Base-by-base conservation (phyloP, 2,888 invertebrate genomes). In the Acanthosoma haemorrhoidale region DNA sequence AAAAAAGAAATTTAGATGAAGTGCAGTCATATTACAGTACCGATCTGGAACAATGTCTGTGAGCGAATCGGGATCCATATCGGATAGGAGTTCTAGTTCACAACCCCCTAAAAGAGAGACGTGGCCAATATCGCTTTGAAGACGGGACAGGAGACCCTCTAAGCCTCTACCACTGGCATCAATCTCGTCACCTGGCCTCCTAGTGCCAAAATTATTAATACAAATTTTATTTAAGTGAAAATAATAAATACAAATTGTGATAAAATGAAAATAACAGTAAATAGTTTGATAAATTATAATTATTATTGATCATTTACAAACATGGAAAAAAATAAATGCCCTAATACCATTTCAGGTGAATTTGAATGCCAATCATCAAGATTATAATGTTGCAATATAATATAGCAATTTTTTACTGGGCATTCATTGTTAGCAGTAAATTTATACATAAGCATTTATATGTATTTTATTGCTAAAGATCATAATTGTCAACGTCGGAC, bases 31-130 rank as follows among this genome's bases (percentile, higher is more conserved):
- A n/a, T n/a, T n/a, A 36, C 4, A 61, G 18, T 79, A 85, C 79
- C 86, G 86, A 76, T 87, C 87, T 63, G 87, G 86, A 32, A 90
- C 88, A 77, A 93, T 89, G 78, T 93, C 92, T 70, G 89, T 89
- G 77, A 93, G 83, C 74, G 91, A 91, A 75, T 93, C 92, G 6
- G 92, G 92, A 81, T 93, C 92, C 92, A 93, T 93, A 78, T 93
- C 92, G 72, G 92, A 91, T 51, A 93, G 82, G 21, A 92, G 83
- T 78, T 94, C 93, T 79, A 93, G 81, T 78, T 93, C 93, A 73
- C 89, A 88, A 72, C 91, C 92, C 72, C 91, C 91, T 73, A 93
- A 85, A 69, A 92, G 82, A 5, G 92, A 91, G 76, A 93, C 91
- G 79, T 92, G 91, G 77, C 91, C 90, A 41, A 92, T 83, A 80